These are phyloP conservation scores for Enteromius trimaculatus DNA, from an alignment of 2,797 vertebrate species.

Conservation along the genomic window DNA sequence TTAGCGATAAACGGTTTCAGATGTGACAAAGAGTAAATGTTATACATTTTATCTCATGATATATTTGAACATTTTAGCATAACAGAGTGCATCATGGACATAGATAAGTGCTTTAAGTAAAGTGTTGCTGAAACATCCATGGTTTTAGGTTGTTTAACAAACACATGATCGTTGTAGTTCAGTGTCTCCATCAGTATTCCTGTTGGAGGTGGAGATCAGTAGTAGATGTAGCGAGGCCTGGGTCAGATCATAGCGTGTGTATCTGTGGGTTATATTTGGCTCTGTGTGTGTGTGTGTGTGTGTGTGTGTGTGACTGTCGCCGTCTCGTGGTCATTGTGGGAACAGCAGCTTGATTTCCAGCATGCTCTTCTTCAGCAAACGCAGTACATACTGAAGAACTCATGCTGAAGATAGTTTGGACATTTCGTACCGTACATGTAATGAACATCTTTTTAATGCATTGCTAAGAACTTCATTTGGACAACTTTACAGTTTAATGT, in stretches of 20 bases:
- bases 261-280: neutral
- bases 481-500: no score
- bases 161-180: neutral
- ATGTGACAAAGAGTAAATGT: neutral
- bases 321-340: neutral
- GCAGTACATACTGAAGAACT: neutral
- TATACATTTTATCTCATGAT: neutral
- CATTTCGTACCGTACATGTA: no score
- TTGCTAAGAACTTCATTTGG: no score
- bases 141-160: neutral
- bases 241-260: neutral
- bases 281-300: neutral
- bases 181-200: neutral
- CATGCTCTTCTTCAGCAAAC: neutral
- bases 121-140: neutral
- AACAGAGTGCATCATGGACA: neutral
- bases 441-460: no score
- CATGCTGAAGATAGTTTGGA: no score
- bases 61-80: neutral
- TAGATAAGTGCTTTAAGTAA: neutral
- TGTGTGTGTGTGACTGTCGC: neutral
- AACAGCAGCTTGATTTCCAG: neutral
- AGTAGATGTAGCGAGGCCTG: neutral
- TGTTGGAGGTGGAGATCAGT: neutral
- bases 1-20: neutral